These are phyloP conservation scores for Riparia riparia DNA, from an alignment of 2,113 vertebrate genomes.

Conservation along the genomic window DNA sequence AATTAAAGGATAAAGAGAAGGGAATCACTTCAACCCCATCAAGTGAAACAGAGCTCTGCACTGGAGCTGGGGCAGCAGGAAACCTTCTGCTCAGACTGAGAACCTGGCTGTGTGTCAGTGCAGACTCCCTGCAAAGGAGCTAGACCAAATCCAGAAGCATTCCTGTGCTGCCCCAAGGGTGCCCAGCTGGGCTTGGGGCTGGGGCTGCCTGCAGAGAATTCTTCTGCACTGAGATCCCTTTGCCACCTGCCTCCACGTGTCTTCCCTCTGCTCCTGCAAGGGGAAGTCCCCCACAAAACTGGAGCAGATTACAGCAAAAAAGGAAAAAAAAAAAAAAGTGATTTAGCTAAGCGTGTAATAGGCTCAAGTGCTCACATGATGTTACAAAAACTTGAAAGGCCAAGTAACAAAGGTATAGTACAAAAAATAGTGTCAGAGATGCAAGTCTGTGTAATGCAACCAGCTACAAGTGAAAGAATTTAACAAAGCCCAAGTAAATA, in stretches of 20 bases:
- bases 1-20: background rate
- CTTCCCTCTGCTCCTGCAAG: background rate
- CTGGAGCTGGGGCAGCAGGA: background rate
- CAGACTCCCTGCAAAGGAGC: background rate
- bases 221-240: background rate
- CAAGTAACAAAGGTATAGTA: background rate
- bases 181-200: background rate
- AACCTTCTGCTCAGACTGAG: background rate
- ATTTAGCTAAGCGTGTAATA: background rate
- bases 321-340: background rate
- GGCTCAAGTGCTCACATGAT: background rate
- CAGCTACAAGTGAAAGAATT: background rate
- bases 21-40: background rate
- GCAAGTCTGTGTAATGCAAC: background rate
- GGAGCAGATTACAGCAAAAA: background rate
- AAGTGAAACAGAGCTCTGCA: background rate
- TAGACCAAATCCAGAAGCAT: too few species aligned
- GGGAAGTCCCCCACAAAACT: fast-evolving
- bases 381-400: background rate
- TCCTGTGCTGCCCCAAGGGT: background rate
- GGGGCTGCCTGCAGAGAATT: background rate
- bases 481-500: background rate
- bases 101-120: background rate
- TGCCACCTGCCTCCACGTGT: background rate
- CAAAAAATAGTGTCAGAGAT: background rate